A percentile compares a stretch with the other conserved stretches of the same genome.
Evolutionary conservation across 1,140 invertebrate genomes (phyloP).

Genomic region (Caerostris darwini): DNA sequence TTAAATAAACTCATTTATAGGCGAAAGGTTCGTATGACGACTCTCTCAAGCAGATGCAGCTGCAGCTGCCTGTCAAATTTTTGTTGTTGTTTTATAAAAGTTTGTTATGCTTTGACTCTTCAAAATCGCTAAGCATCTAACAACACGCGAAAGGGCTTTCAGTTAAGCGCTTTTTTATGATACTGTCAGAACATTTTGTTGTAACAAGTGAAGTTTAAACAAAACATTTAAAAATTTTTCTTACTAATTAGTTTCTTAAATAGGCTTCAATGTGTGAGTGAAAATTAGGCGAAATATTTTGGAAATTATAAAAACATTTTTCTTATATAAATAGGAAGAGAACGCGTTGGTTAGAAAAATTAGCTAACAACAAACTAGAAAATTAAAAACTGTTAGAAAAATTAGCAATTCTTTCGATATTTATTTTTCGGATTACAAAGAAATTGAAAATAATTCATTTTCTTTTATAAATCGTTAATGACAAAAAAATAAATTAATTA

Average conservation of each 20-base stretch:
- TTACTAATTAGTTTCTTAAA: neutral
- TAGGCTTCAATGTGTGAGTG: neutral
- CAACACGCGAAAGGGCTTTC: neutral
- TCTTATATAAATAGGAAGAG: too few relatives aligned
- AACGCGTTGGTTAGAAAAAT: too few relatives aligned
- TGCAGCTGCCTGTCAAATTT: neutral
- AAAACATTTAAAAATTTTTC: neutral
- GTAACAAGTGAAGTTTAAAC: neutral
- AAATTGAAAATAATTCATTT: too few relatives aligned
- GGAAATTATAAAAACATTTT: too few relatives aligned
- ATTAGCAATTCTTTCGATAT: too few relatives aligned
- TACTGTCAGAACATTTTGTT: neutral
- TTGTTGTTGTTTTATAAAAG: constrained; percentile 1
- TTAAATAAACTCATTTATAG: constrained; percentile 71
- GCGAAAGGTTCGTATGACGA: constrained; percentile 39
- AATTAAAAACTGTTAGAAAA: too few relatives aligned
- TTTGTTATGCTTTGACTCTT: constrained; percentile 3
- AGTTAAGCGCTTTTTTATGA: neutral
- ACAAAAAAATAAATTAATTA: too few relatives aligned
- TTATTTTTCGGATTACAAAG: too few relatives aligned
- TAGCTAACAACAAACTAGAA: too few relatives aligned
- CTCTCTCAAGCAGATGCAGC: neutral
- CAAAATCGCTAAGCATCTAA: neutral
- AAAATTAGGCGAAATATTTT: neutral
- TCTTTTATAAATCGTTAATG: too few relatives aligned